Conservation (phyloP, 2,888 invertebrate species). For the Hemaris fuciformis region DNA sequence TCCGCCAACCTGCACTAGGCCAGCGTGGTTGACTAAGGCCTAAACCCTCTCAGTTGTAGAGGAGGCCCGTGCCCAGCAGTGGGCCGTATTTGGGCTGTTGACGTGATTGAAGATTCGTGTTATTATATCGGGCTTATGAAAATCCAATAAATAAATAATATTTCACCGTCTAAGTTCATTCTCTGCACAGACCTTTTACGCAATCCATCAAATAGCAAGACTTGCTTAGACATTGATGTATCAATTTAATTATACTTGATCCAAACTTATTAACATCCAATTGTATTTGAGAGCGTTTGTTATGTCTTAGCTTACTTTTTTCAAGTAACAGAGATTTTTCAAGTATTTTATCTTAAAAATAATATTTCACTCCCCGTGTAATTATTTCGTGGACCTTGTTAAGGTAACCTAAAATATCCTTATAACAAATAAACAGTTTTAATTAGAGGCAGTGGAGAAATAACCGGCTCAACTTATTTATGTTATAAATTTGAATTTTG, state of each 20-base stretch:
- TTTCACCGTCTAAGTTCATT: not conserved
- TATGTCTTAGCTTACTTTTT: not conserved
- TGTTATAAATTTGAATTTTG: no score
- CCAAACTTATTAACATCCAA: conserved; percentile 7
- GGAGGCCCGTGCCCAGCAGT: no score
- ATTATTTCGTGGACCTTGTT: no score
- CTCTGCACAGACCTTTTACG: conserved; percentile 18
- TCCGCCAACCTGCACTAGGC: no score
- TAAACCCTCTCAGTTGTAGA: not conserved
- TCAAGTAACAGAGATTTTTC: not conserved
- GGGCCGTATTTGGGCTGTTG: no score
- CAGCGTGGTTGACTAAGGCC: not conserved
- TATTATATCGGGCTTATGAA: not conserved
- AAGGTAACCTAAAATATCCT: no score
- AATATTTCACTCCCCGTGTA: no score
- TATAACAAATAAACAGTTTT: no score
- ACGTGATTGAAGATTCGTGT: no score
- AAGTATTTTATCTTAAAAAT: no score
- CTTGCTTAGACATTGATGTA: conserved; percentile 34
- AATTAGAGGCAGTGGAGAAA: no score
- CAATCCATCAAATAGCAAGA: conserved; percentile 32
- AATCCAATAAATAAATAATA: not conserved
- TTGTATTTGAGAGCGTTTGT: not conserved
- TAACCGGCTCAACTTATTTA: no score
- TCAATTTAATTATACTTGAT: conserved; percentile 28